Evolutionary conservation across 2,113 vertebrate species (phyloP), one percentile per base, ranked within the genome.

Genomic region (Oncorhynchus kisutch): DNA sequence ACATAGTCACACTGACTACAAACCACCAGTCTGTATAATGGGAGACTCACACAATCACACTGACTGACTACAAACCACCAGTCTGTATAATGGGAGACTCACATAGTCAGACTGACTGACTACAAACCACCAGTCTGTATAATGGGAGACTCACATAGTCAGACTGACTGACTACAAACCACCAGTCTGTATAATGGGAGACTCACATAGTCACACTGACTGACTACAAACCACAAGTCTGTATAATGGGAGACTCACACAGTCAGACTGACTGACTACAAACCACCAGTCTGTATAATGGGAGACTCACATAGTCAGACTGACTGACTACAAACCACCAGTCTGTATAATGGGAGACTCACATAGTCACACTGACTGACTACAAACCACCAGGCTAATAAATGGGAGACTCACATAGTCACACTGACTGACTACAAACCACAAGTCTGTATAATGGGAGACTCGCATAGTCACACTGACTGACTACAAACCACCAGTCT

Each of bases 381-480:
- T 70, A 73, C 68, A 79, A 64, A 72, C 3, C 49, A 51, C 49
- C 60, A 16, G 66, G 16, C 48, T 27, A 22, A 57, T 20, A 16
- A 67, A n/a, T 29, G 25, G 73, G 78, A 80, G 74, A 82, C 82
- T 84, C 60, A 67, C 29, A 29, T 29, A 29, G 29, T 29, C 29
- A 29, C 29, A 29, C 29, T 29, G 29, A 29, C 29, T 29, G 29
- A 29, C 29, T 27, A 27, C 27, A 27, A 27, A 27, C 27, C 27
- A 27, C 27, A 2, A 27, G 25, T 65, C 73, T 83, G 75, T 57
- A 20, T 6, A 18, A 67, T 31, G 25, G 73, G 78, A 80, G 74
- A 82, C 84, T 84, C 60, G 60, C 70, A 64, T 71, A 62, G 59
- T 76, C 74, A 62, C n/a, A 34, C 80, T 59, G 64, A 81, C 76